Evolutionary conservation across 2,113 vertebrate species (phyloP).

Genomic region (Pongo abelii): DNA sequence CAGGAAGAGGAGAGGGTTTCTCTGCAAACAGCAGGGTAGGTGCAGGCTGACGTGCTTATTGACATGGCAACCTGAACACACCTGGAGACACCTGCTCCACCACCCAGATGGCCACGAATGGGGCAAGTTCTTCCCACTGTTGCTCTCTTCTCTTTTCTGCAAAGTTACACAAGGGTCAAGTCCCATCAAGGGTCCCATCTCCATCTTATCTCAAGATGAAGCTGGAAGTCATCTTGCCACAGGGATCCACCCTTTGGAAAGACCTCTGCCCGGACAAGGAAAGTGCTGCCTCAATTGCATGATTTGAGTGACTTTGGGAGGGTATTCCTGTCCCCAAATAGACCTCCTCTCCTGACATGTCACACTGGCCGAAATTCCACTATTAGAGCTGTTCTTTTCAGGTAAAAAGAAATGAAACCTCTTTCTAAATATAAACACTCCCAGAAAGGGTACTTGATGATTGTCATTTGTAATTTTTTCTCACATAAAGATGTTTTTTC

Average conservation of each 20-base stretch:
- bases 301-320: background rate
- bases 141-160: background rate
- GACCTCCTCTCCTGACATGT: background rate
- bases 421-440: background rate
- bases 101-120: background rate
- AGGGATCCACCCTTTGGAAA: background rate
- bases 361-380: background rate
- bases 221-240: background rate
- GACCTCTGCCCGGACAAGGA: background rate
- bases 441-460: background rate
- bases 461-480: background rate
- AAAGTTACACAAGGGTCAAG: background rate
- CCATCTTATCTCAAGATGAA: background rate
- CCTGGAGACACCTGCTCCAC: background rate
- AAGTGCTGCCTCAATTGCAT: fast-evolving
- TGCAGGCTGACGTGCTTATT: background rate
- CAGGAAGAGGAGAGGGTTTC: conserved; percentile 37
- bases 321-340: background rate
- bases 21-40: background rate
- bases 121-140: background rate
- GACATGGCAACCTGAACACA: background rate
- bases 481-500: background rate
- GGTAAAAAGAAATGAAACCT: background rate
- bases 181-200: background rate
- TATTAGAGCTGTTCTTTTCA: background rate